These are phyloP conservation scores for Rhea americana DNA, from an alignment of 2,113 vertebrate genomes.

Conservation along the genomic window DNA sequence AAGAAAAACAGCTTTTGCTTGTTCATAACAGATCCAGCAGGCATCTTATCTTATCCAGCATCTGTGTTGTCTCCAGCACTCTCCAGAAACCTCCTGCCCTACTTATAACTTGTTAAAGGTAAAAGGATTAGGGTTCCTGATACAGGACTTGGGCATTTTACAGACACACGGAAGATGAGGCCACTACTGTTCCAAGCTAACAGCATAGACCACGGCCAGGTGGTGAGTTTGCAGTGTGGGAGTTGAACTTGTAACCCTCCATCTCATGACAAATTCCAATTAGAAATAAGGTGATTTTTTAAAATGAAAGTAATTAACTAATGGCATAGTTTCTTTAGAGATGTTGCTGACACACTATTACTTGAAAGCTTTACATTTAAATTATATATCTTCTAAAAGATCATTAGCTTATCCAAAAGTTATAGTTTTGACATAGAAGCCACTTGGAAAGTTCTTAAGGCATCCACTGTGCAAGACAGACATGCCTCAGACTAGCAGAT, in stretches of 20 bases:
- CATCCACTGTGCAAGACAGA: neutral
- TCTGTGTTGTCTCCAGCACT: neutral
- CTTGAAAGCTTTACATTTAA: conserved; percentile 6
- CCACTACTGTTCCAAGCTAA: neutral
- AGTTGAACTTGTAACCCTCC: neutral
- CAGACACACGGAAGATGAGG: neutral
- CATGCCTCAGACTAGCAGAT: neutral
- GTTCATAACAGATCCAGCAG: neutral
- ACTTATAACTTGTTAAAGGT: neutral
- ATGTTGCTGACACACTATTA: neutral
- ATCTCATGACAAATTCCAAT: conserved; percentile 7
- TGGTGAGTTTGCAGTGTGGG: neutral
- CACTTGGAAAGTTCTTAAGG: neutral
- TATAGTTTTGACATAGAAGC: neutral
- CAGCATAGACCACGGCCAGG: neutral
- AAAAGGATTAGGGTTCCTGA: neutral
- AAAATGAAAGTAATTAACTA: conserved; percentile 23
- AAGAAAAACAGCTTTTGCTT: neutral
- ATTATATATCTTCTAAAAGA: neutral
- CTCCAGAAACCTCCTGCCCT: neutral
- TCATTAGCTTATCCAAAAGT: neutral
- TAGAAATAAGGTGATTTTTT: neutral
- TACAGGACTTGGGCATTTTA: neutral
- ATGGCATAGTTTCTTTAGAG: conserved; percentile 5
- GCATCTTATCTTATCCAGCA: neutral